A percentile compares a stretch with the other conserved stretches of the same genome.
Evolutionary conservation across 2,888 invertebrate genomes (phyloP).

Genomic region (Lasioglossum figueresi): DNA sequence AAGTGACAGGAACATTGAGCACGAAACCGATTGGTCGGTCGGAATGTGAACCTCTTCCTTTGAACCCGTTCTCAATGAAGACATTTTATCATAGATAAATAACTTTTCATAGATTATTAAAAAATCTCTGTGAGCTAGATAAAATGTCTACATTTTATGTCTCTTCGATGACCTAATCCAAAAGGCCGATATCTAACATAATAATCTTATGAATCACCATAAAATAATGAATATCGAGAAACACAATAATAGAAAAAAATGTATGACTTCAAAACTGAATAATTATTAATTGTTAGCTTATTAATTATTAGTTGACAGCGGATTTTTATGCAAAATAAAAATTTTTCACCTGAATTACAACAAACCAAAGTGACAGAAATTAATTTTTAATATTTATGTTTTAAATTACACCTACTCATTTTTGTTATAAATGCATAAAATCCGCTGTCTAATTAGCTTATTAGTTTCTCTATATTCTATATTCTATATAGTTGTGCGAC

Average conservation of each 20-base stretch:
- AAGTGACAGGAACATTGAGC: conserved; percentile 50
- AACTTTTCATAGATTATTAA: neutral
- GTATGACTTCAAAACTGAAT: too few relatives aligned
- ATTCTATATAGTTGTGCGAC: too few relatives aligned
- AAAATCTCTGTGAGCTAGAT: neutral
- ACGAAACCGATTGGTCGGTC: conserved; percentile 42
- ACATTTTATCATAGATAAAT: neutral
- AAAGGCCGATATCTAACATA: neutral
- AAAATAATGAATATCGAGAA: neutral
- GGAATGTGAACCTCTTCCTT: neutral
- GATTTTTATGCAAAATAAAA: too few relatives aligned
- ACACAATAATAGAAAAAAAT: neutral
- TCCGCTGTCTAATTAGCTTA: too few relatives aligned
- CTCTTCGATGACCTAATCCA: neutral
- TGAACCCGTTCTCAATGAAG: conserved; percentile 23
- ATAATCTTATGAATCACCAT: neutral
- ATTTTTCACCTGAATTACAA: too few relatives aligned
- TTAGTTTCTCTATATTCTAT: too few relatives aligned
- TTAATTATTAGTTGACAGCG: too few relatives aligned
- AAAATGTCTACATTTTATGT: neutral
- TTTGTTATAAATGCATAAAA: too few relatives aligned
- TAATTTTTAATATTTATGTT: too few relatives aligned
- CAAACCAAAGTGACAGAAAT: too few relatives aligned
- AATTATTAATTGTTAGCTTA: neutral
- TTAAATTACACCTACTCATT: too few relatives aligned